phyloP scores from a whole-genome alignment of 2,888 invertebrate genomes.

The Tenthredo amoena region DNA sequence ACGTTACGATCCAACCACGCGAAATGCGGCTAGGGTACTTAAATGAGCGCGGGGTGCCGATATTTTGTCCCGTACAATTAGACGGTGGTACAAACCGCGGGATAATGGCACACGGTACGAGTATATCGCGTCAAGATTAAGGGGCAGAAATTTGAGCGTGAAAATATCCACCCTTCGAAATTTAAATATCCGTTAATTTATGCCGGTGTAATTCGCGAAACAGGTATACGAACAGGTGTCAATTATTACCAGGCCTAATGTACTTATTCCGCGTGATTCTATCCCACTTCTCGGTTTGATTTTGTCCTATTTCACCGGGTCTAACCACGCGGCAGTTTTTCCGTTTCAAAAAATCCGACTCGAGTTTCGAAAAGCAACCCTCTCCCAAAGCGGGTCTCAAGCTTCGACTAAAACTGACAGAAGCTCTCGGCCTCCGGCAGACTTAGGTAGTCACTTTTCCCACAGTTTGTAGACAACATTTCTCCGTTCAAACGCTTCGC shows the following conservation, averaged over 20 bases:
- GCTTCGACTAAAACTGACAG: background rate
- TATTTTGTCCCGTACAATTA: conserved; percentile 65
- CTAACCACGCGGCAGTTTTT: background rate
- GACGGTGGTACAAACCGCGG: conserved; percentile 49
- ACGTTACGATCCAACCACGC: conserved; percentile 64
- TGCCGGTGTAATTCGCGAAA: background rate
- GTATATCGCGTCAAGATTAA: background rate
- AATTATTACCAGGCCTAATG: conserved; percentile 67
- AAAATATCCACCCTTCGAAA: background rate
- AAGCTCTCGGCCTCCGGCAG: background rate
- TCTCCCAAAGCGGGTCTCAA: background rate
- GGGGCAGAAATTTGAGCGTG: background rate
- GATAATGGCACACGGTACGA: background rate
- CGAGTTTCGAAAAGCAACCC: background rate
- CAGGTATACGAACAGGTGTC: conserved; percentile 63
- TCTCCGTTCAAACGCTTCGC: conserved; percentile 68
- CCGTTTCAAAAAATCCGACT: background rate
- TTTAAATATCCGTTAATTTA: background rate
- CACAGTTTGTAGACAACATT: conserved; percentile 74
- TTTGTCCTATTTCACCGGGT: background rate
- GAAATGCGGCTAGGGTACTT: conserved; percentile 62
- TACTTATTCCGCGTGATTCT: conserved; percentile 60
- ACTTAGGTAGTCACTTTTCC: background rate
- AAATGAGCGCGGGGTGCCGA: conserved; percentile 63
- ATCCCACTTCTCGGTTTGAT: conserved; percentile 21